These are phyloP conservation scores for Thumatha senex DNA, from an alignment of 2,888 invertebrate genomes.

Conservation along the genomic window DNA sequence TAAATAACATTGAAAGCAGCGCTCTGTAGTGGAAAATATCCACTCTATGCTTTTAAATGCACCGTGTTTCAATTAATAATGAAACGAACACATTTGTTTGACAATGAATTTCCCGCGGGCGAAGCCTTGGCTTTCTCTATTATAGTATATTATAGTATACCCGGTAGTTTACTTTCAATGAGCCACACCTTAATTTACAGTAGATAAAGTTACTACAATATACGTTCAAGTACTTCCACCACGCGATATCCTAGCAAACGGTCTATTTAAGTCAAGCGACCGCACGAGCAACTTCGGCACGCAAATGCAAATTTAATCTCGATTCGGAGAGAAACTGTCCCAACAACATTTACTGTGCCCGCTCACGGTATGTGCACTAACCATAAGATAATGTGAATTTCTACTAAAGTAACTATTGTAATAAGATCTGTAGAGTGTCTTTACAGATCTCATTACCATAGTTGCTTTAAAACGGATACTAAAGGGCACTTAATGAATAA, in stretches of 20 bases:
- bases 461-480: no score
- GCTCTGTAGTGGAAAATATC: no score
- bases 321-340: conserved; percentile 60
- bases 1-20: no score
- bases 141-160: not conserved
- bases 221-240: conserved; percentile 28
- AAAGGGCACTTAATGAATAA: conserved; percentile 3
- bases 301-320: conserved; percentile 73
- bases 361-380: conserved; percentile 14
- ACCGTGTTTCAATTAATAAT: no score
- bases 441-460: no score
- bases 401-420: conserved; percentile 29
- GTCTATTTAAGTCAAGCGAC: conserved; percentile 57
- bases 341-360: conserved; percentile 35
- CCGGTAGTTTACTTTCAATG: conserved; percentile 1
- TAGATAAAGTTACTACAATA: conserved; percentile 10
- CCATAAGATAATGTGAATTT: conserved; percentile 29
- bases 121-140: no score
- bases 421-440: conserved; percentile 10
- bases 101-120: no score
- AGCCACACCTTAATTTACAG: conserved; percentile 2
- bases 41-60: no score
- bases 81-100: no score
- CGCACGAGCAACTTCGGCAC: conserved; percentile 47
- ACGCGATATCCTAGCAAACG: conserved; percentile 32